Evolutionary conservation across 2,113 vertebrate species (phyloP), one percentile per base, ranked within the genome.

Genomic region (Archocentrus centrarchus): DNA sequence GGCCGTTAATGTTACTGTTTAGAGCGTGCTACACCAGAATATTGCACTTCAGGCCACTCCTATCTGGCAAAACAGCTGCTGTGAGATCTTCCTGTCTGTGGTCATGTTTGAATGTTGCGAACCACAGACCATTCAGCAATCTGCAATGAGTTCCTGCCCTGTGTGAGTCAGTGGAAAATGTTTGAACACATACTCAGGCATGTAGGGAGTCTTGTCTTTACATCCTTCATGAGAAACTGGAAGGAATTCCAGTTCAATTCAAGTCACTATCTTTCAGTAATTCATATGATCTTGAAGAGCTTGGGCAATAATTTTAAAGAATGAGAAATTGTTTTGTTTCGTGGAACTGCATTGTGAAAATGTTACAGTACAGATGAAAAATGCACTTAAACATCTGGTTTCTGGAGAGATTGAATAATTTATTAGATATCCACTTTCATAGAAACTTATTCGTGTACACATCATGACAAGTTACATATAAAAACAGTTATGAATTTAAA

Each of bases 41-140:
- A 22, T 20, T 24, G 4, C 41, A 18, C 4, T 30, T 77, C 0
- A 2, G 18, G 3, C 37, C 17, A n/a, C 37, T 41, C 15, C 68
- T 73, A 5, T n/a, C 47, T 41, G 10, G 7, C 41, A 50, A 30
- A 80, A 39, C 6, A 27, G 13, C 24, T 73, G 35, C n/a, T 50
- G 22, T 79, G 15, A 14, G 62, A 24, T 44, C 53, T 22, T 73
- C 47, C 11, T 73, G 37, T 77, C 20, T 60, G 78, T 53, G 47
- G 18, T 35, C 24, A 15, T 53, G 24, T 77, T 53, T 76, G 55
- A 76, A 64, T 70, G 18, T 18, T 35, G 24, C 5, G 53, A 59
- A 76, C 83, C 44, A 78, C 55, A 57, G 44, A 76, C 44, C 50
- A 50, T 59, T 61, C 7, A 73, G 9, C 57, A 75, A 35, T 22